These are phyloP conservation scores for Gambusia yucatana DNA, from an alignment of 2,797 vertebrate genomes.

Conservation along the genomic window DNA sequence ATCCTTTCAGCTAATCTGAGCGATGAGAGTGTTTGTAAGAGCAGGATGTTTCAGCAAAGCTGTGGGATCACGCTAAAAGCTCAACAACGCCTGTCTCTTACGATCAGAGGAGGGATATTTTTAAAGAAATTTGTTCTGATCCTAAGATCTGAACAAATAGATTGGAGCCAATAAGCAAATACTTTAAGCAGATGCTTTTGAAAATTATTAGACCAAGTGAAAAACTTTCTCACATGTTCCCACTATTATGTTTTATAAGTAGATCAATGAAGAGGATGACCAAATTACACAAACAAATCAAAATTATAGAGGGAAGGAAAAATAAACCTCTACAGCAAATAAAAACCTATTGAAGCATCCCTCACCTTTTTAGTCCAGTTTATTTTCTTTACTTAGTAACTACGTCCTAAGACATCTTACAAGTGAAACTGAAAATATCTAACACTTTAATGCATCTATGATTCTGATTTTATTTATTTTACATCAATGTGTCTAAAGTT, in stretches of 20 bases:
- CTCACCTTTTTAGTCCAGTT: conserved; percentile 6
- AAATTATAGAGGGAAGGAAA: conserved; percentile 5
- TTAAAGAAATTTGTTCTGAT: conserved; percentile 14
- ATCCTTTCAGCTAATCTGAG: conserved; percentile 41
- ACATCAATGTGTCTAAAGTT: conserved; percentile 32
- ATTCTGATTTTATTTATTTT: conserved; percentile 38
- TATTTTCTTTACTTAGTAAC: conserved; percentile 14
- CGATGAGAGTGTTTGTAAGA: conserved; percentile 25
- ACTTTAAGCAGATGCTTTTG: conserved; percentile 2
- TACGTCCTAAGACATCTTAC: conserved; percentile 45
- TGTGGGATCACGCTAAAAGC: conserved; percentile 17
- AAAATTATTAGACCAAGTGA: conserved; percentile 19
- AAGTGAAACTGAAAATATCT: conserved; percentile 27
- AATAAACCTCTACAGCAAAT: conserved; percentile 32
- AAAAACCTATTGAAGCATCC: conserved; percentile 37
- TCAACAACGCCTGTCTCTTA: not conserved
- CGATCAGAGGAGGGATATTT: conserved; percentile 3
- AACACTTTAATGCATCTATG: conserved; percentile 45
- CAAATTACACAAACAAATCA: conserved; percentile 21
- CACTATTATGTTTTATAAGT: conserved; percentile 35
- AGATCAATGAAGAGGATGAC: conserved; percentile 39
- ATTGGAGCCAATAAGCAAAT: conserved; percentile 28
- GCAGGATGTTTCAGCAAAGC: conserved; percentile 18
- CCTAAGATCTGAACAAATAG: not conserved
- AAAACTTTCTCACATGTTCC: not conserved